Base-by-base conservation (phyloP, 2,113 vertebrate genomes). In the Edolisoma coerulescens region DNA sequence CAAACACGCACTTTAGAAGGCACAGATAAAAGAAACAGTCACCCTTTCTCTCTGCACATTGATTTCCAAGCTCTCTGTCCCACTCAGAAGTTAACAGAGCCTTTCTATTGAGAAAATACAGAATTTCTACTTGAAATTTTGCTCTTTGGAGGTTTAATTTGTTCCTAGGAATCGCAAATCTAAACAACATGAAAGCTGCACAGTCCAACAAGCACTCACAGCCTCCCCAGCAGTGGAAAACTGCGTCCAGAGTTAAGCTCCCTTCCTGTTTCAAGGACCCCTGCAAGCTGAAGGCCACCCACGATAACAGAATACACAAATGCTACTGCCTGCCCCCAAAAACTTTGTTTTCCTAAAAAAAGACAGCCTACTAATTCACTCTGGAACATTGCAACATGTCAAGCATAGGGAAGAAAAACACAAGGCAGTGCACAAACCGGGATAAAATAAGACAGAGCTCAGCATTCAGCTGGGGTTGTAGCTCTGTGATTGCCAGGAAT, bases 231-330 rank as follows among this genome's bases (percentile, higher is more conserved):
- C 87, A 52, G 50, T 17, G 59, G 61, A 77, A 82, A 91, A 45
- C 65, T 7, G 22, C 0, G 0, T 13, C 69, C 69, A 26, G 9
- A 47, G 52, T 35, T n/a, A 13, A 56, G 45, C 6, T 73, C 81
- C 35, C 75, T 69, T 91, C 92, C 92, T 63, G 57, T 53, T 69
- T 32, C 65, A 85, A 86, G 92, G 93, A 83, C 74, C 82, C 77
- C 78, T 76, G 63, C 65, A 26, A 91, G 35, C 70, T 22, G 47
- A 85, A 94, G 91, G 84, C 94, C 93, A 95, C 95, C 84, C 94
- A 96, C 19, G 39, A 23, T 45, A 94, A 71, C 42, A 63, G 89
- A 89, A 69, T 8, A 87, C 52, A 83, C 59, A 91, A 88, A 70
- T 6, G 45, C 91, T 84, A 69, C 84, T 18, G 89, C 79, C 87